Evolutionary conservation across 2,797 vertebrate species (phyloP).

Genomic region (Gymnopithys bicolor): DNA sequence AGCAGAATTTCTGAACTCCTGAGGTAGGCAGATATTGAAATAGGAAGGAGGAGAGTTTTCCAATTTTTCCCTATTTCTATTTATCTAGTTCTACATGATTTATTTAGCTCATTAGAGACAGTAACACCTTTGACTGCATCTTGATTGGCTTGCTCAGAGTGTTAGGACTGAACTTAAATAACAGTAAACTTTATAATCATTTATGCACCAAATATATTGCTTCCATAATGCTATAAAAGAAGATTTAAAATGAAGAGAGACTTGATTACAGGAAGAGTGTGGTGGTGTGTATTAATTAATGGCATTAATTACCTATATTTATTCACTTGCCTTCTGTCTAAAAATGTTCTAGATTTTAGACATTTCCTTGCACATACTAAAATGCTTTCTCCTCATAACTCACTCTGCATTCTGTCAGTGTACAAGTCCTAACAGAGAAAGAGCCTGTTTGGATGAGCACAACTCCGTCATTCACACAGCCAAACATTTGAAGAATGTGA

Average conservation of each 20-base stretch:
- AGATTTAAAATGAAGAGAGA: neutral
- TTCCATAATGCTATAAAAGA: neutral
- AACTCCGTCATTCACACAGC: neutral
- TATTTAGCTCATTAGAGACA: neutral
- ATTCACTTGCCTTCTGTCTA: neutral
- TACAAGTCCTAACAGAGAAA: neutral
- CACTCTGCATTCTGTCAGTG: neutral
- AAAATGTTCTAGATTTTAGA: neutral
- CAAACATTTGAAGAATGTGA: neutral
- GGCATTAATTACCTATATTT: neutral
- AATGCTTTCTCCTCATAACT: neutral
- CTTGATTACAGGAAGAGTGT: neutral
- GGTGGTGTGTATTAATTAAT: neutral
- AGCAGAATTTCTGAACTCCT: neutral
- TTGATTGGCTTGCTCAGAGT: neutral
- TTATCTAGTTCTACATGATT: neutral
- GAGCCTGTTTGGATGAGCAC: neutral
- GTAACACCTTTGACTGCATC: neutral
- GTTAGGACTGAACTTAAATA: neutral
- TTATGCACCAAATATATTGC: neutral
- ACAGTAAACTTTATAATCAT: neutral
- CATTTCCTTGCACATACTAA: neutral
- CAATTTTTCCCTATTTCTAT: neutral
- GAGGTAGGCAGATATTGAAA: neutral
- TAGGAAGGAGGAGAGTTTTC: neutral